phyloP scores from a whole-genome alignment of 2,888 invertebrate genomes.

The Pharmacophagus antenor region DNA sequence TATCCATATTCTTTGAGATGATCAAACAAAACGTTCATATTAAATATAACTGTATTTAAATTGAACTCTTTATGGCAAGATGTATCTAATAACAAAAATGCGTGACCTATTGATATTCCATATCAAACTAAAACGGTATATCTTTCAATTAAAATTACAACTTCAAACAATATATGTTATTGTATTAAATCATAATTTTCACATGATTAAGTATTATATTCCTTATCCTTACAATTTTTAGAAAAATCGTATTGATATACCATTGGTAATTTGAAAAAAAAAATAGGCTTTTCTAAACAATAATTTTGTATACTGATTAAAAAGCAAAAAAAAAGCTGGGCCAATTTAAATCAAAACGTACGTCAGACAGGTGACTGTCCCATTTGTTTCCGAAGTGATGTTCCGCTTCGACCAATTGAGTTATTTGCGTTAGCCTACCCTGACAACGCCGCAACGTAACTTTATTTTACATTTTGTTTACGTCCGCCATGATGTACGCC shows the following conservation, averaged over 20 bases:
- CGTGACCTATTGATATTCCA: too few relatives aligned
- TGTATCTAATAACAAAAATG: too few relatives aligned
- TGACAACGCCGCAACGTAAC: constrained; percentile 56
- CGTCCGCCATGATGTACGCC: constrained; percentile 35
- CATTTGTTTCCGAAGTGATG: constrained; percentile 53
- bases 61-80: too few relatives aligned
- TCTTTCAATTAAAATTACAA: too few relatives aligned
- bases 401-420: constrained; percentile 67
- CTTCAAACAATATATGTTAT: too few relatives aligned
- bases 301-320: background rate
- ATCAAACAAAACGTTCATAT: too few relatives aligned
- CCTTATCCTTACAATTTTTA: background rate
- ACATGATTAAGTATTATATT: background rate
- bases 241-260: background rate
- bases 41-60: too few relatives aligned
- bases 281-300: background rate
- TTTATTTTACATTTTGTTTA: constrained; percentile 52
- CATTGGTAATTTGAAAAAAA: background rate
- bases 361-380: constrained; percentile 52
- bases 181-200: too few relatives aligned
- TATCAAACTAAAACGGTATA: too few relatives aligned
- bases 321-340: background rate
- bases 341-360: constrained; percentile 24
- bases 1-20: too few relatives aligned
- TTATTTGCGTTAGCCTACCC: constrained; percentile 67